Evolutionary conservation across 2,113 vertebrate species (phyloP).

Genomic region (Cettia cetti): DNA sequence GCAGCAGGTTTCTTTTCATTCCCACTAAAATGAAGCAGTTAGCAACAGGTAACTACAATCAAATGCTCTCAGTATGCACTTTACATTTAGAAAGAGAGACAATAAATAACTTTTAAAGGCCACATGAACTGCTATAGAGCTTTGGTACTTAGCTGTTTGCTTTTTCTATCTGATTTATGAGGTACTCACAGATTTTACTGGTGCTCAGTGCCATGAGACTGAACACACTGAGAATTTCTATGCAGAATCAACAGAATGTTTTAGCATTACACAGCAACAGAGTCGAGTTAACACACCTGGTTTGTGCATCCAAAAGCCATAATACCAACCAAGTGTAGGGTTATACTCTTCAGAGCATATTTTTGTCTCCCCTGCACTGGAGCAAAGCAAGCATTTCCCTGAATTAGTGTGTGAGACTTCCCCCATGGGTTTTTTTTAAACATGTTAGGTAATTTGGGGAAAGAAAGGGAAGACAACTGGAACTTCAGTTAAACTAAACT

Average conservation of each 20-base stretch:
- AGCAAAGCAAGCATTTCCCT: not conserved
- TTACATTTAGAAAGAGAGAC: not conserved
- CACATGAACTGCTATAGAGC: not conserved
- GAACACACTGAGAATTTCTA: not conserved
- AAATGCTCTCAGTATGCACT: not conserved
- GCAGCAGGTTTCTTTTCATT: not conserved
- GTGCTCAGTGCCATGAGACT: not conserved
- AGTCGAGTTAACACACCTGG: not conserved
- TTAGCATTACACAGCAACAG: not conserved
- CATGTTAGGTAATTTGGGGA: not conserved
- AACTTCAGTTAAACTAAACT: not conserved
- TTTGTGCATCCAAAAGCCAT: not conserved
- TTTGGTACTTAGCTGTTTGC: not conserved
- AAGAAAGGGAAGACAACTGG: not conserved
- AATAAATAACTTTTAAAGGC: not conserved
- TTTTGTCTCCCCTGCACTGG: not conserved
- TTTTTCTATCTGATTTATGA: not conserved
- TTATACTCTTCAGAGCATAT: not conserved
- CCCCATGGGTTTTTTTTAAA: not conserved
- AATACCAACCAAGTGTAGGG: not conserved
- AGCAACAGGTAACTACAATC: not conserved
- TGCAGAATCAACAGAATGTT: not conserved
- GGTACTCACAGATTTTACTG: not conserved
- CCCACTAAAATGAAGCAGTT: not conserved
- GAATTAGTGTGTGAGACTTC: not conserved